Conservation (phyloP, 2,113 vertebrate species). For the Todiramphus chloris region DNA sequence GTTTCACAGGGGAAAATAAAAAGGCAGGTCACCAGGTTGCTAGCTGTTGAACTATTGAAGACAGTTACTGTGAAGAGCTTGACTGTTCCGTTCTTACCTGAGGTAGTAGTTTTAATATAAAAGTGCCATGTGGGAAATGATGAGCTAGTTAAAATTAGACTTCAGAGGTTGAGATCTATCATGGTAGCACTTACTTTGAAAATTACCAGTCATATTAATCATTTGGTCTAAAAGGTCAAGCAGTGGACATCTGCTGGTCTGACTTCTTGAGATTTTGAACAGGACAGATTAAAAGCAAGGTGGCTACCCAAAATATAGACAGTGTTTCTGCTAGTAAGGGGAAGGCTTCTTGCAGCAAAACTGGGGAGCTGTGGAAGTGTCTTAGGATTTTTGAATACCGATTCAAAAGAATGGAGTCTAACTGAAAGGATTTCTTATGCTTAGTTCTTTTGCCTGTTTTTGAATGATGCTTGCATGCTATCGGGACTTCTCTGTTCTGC, state of each 20-base stretch:
- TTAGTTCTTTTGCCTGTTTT: background rate
- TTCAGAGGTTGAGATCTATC: too few relatives aligned
- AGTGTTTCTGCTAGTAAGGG: background rate
- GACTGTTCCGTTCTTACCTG: background rate
- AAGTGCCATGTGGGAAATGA: background rate
- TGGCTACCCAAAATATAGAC: background rate
- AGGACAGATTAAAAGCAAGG: background rate
- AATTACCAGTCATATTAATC: background rate
- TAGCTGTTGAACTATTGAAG: background rate
- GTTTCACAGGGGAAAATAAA: background rate
- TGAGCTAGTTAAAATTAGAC: background rate
- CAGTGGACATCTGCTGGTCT: background rate
- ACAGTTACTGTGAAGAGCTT: background rate
- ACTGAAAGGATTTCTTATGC: background rate
- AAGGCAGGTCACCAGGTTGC: background rate
- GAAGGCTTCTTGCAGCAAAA: background rate
- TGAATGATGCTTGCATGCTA: background rate
- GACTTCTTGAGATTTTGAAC: background rate
- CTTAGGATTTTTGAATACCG: background rate
- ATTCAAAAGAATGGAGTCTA: background rate
- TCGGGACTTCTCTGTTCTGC: background rate
- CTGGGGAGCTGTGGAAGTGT: background rate
- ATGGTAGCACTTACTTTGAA: background rate
- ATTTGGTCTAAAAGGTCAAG: background rate
- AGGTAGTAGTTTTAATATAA: background rate